Evolutionary conservation across 1,140 invertebrate species (phyloP), one percentile per base, ranked within the genome.

Genomic region (Marisa cornuarietis): DNA sequence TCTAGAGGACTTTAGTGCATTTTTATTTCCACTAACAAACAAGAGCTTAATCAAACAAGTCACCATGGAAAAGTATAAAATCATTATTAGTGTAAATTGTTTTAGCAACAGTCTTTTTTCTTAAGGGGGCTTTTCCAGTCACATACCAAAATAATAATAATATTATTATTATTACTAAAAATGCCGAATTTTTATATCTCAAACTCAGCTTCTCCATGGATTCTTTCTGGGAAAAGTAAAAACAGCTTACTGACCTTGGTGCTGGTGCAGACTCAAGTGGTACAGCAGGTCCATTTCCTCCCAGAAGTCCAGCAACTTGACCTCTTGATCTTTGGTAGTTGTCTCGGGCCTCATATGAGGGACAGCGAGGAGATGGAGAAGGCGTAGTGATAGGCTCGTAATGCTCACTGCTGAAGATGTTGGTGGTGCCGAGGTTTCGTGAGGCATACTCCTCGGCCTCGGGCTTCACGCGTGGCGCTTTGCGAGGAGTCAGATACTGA

Each of bases 311-410:
- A 49, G 83, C 81, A 7, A 89, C 83, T 22, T 85, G 84, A n/a
- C 88, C 88, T 61, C 83, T 76, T n/a, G 83, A 84, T 65, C 78
- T 81, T n/a, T 85, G 84, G 79, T 86, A 86, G 69, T 88, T 87
- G 9, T 81, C 71, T 65, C 83, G 66, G 18, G 84, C 85, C 49
- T 79, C 83, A 14, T 71, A 31, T 9, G 88, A 84, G 6, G 85
- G 84, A 75, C 87, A 88, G 58, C 86, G 78, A n/a, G 86, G 85
- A 49, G 83, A 85, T 9, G 83, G 86, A 63, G 83, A 81, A 0
- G 87, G 85, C 10, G 76, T 66, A 13, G 74, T 74, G 73, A 82
- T 69, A 58, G 71, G 76, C 24, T 78, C 63, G 24, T 81, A 65
- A 11, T 74, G 83, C 16, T 81, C 77, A 10, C 81, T 26, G 63